Base-by-base conservation (phyloP, 2,888 invertebrate species). In the Drosophila phalerata region DNA sequence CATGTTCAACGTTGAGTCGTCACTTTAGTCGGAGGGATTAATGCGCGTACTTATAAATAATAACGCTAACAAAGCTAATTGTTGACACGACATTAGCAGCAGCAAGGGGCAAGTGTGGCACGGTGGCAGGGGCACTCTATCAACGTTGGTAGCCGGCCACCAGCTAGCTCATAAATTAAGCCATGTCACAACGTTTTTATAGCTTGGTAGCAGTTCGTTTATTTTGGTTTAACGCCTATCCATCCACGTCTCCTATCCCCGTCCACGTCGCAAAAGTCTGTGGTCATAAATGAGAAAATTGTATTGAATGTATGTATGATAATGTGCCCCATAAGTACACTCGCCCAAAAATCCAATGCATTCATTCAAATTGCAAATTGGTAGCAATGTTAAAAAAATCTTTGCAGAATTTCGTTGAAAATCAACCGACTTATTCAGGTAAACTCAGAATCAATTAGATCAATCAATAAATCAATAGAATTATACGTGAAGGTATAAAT, bases 21-120 rank as follows among this genome's bases (percentile, higher is more conserved):
- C 48, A 40, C 38, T 60, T 63, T 32, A 61, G 69, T 49, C 22
- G 38, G 42, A 53, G 66, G 84, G 55, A 83, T 78, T 83, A 86
- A 45, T 69, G 69, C 47, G 60, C 60, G 57, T 52, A 65, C 73
- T 75, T 69, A 56, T 81, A 79, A 69, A 85, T 77, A 70, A 73
- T 73, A 77, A 64, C 37, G 73, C 71, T 68, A 73, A 77, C 73
- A 72, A 69, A 79, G 79, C 71, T 77, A 88, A 87, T 84, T 88
- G 89, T 84, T 86, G 77, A 79, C 81, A 86, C 38, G 70, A 77
- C 81, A 85, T 79, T 77, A 77, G 64, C 81, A 53, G 43, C 40
- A 42, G 40, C 49, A 11, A 30, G 19, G 15, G 51, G 45, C 19
- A 11, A 32, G 22, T 30, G 30, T 30, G 30, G 30, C 30, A 30